These are phyloP conservation scores for Eumaeus atala DNA, from an alignment of 1,140 invertebrate species.

Conservation along the genomic window DNA sequence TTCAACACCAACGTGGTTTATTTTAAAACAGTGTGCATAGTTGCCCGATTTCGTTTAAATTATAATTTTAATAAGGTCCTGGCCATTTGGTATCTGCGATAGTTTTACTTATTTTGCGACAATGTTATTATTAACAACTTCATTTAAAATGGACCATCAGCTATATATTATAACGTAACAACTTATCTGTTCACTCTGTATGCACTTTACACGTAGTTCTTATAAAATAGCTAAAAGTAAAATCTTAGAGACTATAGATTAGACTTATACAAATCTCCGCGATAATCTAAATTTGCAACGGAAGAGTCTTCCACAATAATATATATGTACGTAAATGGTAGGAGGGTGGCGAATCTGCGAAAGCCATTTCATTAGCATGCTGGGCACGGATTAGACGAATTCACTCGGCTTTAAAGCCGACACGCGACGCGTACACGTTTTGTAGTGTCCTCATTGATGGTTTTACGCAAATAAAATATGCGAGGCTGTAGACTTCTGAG, in stretches of 20 bases:
- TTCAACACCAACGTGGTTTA: too few relatives aligned
- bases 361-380: slow-evolving; percentile 7
- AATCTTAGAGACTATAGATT: background rate
- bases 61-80: too few relatives aligned
- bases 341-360: background rate
- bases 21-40: too few relatives aligned
- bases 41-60: too few relatives aligned
- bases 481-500: too few relatives aligned
- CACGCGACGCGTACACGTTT: background rate
- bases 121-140: background rate
- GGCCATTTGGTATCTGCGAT: too few relatives aligned
- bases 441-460: background rate
- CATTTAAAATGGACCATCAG: background rate
- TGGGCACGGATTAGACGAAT: slow-evolving; percentile 7
- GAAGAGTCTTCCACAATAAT: background rate
- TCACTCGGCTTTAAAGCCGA: background rate
- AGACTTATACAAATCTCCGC: background rate
- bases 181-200: background rate
- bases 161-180: background rate
- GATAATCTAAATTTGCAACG: background rate
- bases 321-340: background rate
- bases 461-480: background rate
- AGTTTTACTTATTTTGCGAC: too few relatives aligned
- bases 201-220: background rate
- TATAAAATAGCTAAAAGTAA: background rate